Conservation (phyloP, 2,888 invertebrate genomes). For the Strigamia maritima region DNA sequence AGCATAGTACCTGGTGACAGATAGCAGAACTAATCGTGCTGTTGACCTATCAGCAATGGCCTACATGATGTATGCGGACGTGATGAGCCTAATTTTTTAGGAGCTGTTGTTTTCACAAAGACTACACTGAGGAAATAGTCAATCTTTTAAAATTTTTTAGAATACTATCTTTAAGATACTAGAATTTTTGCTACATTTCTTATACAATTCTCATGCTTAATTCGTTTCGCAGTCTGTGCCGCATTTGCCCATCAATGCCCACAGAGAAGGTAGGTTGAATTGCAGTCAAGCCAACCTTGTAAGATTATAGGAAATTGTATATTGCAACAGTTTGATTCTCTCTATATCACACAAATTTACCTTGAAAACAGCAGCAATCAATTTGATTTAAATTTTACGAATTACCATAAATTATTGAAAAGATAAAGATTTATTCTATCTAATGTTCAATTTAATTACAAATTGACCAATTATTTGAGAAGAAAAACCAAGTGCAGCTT, state of each 20-base stretch:
- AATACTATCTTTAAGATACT: neutral
- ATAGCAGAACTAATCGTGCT: neutral
- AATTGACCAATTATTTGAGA: neutral
- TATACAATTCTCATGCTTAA: slow-evolving; percentile 69
- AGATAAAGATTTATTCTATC: neutral
- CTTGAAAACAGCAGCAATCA: neutral
- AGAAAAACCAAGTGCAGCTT: neutral
- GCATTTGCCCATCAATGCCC: slow-evolving; percentile 94
- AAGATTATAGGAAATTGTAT: neutral
- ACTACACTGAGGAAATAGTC: neutral
- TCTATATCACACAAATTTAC: neutral
- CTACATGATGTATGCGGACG: neutral
- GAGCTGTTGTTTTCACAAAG: slow-evolving; percentile 22
- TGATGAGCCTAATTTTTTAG: neutral
- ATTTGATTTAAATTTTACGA: neutral
- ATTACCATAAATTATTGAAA: neutral
- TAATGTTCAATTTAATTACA: neutral
- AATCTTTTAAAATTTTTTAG: neutral
- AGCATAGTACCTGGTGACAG: neutral
- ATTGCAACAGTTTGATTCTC: neutral
- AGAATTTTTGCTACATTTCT: slow-evolving; percentile 15
- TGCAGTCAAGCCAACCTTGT: slow-evolving; percentile 13
- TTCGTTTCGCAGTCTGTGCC: slow-evolving; percentile 95
- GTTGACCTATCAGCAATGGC: slow-evolving; percentile 7
- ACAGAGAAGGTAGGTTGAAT: slow-evolving; percentile 77